Conservation (phyloP, 2,888 invertebrate species). For the Bugulina stolonifera region DNA sequence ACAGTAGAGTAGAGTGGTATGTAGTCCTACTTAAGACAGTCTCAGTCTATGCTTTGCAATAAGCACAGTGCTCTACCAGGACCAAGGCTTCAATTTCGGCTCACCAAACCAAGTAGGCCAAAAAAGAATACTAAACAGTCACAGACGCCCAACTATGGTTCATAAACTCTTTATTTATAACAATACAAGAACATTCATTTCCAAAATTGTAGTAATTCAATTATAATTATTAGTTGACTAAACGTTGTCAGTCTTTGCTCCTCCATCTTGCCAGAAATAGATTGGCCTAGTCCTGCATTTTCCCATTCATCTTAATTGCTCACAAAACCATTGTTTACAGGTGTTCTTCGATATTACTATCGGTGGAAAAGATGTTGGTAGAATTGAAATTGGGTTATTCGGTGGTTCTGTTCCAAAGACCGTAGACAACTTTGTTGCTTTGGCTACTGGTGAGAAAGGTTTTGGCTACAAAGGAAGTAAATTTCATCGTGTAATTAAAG, state of each 20-base stretch:
- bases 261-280: background rate
- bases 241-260: background rate
- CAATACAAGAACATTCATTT: background rate
- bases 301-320: no score
- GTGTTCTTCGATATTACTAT: constrained; percentile 73
- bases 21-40: no score
- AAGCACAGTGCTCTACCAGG: no score
- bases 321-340: constrained; percentile 44
- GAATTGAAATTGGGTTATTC: constrained; percentile 74
- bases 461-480: constrained; percentile 67
- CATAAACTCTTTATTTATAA: background rate
- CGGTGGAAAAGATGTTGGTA: constrained; percentile 65
- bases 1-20: no score
- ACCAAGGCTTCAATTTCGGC: no score
- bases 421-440: constrained; percentile 72
- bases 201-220: no score
- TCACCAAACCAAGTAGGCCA: no score
- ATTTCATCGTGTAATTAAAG: constrained; percentile 79
- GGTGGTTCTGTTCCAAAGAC: constrained; percentile 77
- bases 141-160: no score
- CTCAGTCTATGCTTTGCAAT: no score
- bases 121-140: no score
- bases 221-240: no score
- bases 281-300: no score
- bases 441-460: constrained; percentile 57